Conservation (phyloP, 2,888 invertebrate genomes). For the Ormia ochracea region DNA sequence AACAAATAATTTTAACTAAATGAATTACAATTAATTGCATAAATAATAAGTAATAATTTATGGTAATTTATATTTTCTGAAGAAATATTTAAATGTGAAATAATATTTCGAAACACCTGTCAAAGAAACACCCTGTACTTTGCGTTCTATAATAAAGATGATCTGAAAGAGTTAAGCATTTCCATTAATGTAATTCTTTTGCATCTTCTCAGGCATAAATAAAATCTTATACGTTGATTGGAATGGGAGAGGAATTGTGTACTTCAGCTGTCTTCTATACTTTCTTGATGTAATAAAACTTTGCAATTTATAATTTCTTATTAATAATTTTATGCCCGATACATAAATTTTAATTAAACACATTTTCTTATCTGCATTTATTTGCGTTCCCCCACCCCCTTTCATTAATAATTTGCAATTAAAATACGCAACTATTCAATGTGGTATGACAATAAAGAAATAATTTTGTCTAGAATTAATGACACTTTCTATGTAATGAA, state of each 20-base stretch:
- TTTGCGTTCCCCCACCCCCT: not conserved
- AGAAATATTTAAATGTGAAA: no score
- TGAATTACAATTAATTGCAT: no score
- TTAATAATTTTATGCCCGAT: constrained; percentile 4
- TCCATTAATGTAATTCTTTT: constrained; percentile 16
- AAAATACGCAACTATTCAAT: constrained; percentile 27
- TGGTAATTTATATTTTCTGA: no score
- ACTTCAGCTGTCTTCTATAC: not conserved
- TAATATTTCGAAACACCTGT: no score
- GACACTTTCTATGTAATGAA: constrained; percentile 45
- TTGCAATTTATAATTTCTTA: constrained; percentile 17
- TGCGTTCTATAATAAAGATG: constrained; percentile 38
- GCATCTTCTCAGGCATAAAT: not conserved
- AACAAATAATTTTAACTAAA: no score
- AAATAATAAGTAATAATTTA: no score
- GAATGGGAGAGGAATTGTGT: not conserved
- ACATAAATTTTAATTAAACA: constrained; percentile 55
- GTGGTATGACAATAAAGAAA: not conserved
- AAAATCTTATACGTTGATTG: constrained; percentile 8
- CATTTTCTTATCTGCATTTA: constrained; percentile 11
- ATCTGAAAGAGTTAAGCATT: constrained; percentile 35
- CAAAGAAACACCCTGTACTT: constrained; percentile 18
- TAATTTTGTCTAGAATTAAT: constrained; percentile 8
- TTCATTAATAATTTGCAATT: constrained; percentile 36
- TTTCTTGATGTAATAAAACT: constrained; percentile 5